Evolutionary conservation across 2,888 invertebrate genomes (phyloP).

Genomic region (Anorthoa munda): DNA sequence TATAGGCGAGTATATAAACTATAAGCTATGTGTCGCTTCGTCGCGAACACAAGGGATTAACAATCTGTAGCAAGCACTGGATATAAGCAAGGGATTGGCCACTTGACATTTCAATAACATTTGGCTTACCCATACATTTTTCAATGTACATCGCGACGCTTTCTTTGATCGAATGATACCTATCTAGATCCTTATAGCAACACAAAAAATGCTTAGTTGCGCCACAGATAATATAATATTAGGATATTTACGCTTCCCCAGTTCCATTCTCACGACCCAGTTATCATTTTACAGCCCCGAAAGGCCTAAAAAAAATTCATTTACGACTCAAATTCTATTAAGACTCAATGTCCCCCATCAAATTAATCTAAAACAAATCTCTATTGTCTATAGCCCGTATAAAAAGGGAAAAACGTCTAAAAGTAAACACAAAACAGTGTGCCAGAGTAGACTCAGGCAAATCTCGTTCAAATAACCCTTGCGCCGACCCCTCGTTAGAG

Average conservation of each 20-base stretch:
- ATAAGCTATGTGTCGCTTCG: no score
- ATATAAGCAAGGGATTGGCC: no score
- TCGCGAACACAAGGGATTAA: no score
- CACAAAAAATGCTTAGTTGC: neutral
- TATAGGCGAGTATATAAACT: no score
- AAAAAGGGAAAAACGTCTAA: conserved; percentile 68
- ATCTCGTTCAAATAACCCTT: conserved; percentile 81
- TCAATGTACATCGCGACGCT: no score
- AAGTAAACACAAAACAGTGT: conserved; percentile 70
- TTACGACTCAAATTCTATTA: conserved; percentile 31
- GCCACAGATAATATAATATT: no score
- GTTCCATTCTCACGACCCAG: neutral
- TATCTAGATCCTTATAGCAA: neutral
- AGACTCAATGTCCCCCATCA: conserved; percentile 48
- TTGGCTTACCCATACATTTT: no score
- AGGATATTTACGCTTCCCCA: neutral
- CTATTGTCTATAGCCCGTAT: conserved; percentile 55
- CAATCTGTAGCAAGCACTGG: no score
- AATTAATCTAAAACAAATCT: conserved; percentile 66
- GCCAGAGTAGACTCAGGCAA: conserved; percentile 76
- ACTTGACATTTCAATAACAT: no score
- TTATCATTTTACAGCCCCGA: neutral
- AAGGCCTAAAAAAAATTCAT: conserved; percentile 6
- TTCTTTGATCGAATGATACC: no score
- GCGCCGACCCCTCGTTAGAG: conserved; percentile 75